Evolutionary conservation across 2,797 vertebrate genomes (phyloP), one percentile per base, ranked within the genome.

Genomic region (Sebastes hubbsi): DNA sequence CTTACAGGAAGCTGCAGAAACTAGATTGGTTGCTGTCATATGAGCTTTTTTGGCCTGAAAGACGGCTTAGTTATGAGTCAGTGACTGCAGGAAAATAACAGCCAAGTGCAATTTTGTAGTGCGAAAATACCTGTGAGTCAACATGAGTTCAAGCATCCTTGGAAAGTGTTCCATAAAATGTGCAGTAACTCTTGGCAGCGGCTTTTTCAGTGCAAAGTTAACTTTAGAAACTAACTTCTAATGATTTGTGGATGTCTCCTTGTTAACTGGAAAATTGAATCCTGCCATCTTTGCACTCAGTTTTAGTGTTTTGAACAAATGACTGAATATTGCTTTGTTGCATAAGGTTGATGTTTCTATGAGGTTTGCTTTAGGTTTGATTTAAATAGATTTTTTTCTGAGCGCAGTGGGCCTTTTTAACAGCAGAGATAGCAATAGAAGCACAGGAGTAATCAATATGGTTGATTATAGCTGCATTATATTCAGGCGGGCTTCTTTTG

Each of bases 51-150:
- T 67, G 75, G 72, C 64, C 66, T 59, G 63, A 72, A 72, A 75
- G 49, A 72, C 6, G 3, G 46, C 62, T 83, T 72, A 71, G 72
- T 63, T 66, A 64, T 82, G 84, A 90, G 82, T 84, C 82, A 78
- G 62, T 77, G 38, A 69, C 66, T 63, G 81, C 46, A 68, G 72
- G 34, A 84, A 64, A 49, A 67, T 55, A 74, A 78, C 54, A 22
- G 56, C 72, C 56, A 30, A 70, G 46, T 55, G 58, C 16, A 58
- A 72, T 80, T 86, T 78, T 81, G 36, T n/a, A 30, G 49, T 85
- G 64, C 18, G 8, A 73, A 88, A 83, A 88, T 75, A 76, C 80
- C 59, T 80, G 38, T 54, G 59, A 87, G 63, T 88, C 88, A 85
- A 75, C 12, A n/a, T 24, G 64, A 81, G 78, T 82, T 92, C 70